Conservation (phyloP, 2,888 invertebrate genomes). For the Bugulina stolonifera region DNA sequence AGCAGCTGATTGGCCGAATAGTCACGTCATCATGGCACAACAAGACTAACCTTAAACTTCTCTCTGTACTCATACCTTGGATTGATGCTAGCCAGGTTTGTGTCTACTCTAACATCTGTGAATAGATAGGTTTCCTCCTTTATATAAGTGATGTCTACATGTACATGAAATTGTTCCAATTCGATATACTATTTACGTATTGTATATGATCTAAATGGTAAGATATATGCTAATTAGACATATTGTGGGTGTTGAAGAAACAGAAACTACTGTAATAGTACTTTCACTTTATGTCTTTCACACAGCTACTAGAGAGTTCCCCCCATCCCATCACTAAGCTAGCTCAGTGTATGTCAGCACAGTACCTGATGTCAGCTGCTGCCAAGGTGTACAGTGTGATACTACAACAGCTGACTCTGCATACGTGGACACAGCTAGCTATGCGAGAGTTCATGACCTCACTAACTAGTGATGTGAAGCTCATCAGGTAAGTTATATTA, state of each 20-base stretch:
- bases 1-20: neutral
- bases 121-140: too few species aligned
- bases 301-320: neutral
- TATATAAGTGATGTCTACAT: too few species aligned
- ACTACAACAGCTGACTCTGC: constrained; percentile 33
- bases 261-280: too few species aligned
- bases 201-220: too few species aligned
- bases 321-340: constrained; percentile 31
- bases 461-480: neutral
- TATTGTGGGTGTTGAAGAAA: too few species aligned
- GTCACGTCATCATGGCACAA: constrained; percentile 36
- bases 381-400: constrained; percentile 58
- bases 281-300: neutral
- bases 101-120: neutral
- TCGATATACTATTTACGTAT: too few species aligned
- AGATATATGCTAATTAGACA: too few species aligned
- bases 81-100: constrained; percentile 35
- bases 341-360: constrained; percentile 41
- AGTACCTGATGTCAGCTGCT: constrained; percentile 60
- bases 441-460: neutral
- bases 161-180: too few species aligned
- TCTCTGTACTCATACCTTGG: constrained; percentile 37
- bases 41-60: constrained; percentile 41
- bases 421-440: neutral
- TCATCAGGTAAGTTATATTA: neutral